Evolutionary conservation across 2,797 vertebrate species (phyloP).

Genomic region (Notolepis coatsorum): DNA sequence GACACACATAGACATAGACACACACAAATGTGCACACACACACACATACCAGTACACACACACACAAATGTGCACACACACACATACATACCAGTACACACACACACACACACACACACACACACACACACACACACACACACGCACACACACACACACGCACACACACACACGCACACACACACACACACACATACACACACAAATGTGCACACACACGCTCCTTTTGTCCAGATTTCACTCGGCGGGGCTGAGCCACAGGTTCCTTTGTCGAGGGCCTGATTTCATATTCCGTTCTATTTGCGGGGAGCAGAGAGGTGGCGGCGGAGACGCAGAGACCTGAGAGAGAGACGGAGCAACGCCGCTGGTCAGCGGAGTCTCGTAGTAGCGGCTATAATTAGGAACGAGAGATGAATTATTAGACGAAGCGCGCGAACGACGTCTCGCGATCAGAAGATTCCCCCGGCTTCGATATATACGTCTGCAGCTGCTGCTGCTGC

Average conservation of each 20-base stretch:
- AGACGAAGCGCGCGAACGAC: not conserved
- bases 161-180: no score
- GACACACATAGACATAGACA: not conserved
- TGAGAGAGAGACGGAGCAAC: conserved; percentile 36
- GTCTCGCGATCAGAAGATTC: conserved; percentile 24
- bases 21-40: not conserved
- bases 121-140: not conserved
- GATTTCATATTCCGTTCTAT: conserved; percentile 29
- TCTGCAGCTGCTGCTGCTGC: conserved; percentile 60
- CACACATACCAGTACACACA: no score
- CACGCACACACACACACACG: no score
- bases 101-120: not conserved
- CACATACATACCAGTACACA: no score
- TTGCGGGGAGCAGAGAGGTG: conserved; percentile 11
- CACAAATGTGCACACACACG: not conserved
- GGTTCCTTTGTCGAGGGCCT: conserved; percentile 23
- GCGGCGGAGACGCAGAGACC: no score
- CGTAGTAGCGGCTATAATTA: conserved; percentile 36
- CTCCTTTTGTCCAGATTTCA: conserved; percentile 47
- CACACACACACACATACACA: no score
- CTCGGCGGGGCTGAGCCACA: conserved; percentile 12
- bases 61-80: conserved; percentile 41
- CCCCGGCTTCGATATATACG: conserved; percentile 61
- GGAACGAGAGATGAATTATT: no score
- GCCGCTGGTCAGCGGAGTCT: conserved; percentile 30